Evolutionary conservation across 2,113 vertebrate genomes (phyloP), one percentile per base, ranked within the genome.

Genomic region (Callipepla squamata): DNA sequence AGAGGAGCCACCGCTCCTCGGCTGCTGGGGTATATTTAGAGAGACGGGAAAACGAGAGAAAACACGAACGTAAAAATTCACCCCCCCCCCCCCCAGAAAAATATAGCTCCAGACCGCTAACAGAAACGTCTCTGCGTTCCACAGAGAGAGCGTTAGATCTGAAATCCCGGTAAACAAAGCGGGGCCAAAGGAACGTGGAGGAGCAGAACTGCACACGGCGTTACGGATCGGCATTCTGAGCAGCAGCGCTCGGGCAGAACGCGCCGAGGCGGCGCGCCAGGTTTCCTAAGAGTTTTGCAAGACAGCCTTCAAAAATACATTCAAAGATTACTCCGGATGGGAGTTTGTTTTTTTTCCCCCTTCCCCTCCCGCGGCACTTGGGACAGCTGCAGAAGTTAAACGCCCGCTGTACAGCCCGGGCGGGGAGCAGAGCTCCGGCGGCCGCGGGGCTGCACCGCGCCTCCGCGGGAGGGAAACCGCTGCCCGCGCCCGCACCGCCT

Each of bases 401-500:
- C 0, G 1, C 28, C 47, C 0, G 48, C 38, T 2, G 23, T 19
- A 47, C 6, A 47, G 50, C 50, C 50, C 50, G 50, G 50, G 13
- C 50, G 25, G 25, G 50, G 25, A 51, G 25, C 50, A 12, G 21
- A 48, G 47, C 47, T 48, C 20, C 47, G 20, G 50, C 50, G 50
- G 50, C 25, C 7, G 25, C 50, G 14, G 50, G 23, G 50, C 50
- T 51, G 50, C 51, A 53, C 26, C 51, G 26, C 26, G 51, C 51
- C 51, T 28, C 51, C 51, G 25, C 50, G 50, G 12, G 50, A 28
- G 50, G 50, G 50, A 51, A 51, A 26, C 50, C 50, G 50, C 50
- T 48, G 47, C 47, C 20, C 21, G 47, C 47, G 20, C 47, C 47
- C 20, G 47, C 47, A 69, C 80, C 40, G 30, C 94, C 98, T 98